Evolutionary conservation across 2,888 invertebrate genomes (phyloP).

Genomic region (Tetropium fuscum): DNA sequence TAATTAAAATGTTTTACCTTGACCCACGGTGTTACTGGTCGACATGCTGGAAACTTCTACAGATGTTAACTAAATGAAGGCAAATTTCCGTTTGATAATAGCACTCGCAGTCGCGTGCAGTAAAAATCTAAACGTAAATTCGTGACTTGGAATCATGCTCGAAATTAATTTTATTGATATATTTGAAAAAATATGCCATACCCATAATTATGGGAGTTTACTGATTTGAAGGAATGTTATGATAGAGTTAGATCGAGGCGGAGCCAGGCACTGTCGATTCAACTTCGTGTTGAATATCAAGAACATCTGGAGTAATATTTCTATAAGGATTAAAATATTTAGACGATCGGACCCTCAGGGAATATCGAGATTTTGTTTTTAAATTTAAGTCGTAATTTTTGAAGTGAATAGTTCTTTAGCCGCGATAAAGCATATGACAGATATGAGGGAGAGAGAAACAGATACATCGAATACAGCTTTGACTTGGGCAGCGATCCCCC

Average conservation of each 20-base stretch:
- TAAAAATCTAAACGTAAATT: slow-evolving; percentile 31
- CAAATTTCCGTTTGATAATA: slow-evolving; percentile 8
- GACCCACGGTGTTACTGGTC: neutral
- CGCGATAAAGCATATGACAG: too few relatives aligned
- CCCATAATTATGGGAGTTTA: neutral
- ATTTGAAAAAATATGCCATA: slow-evolving; percentile 28
- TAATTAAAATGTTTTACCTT: slow-evolving; percentile 10
- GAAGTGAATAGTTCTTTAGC: too few relatives aligned
- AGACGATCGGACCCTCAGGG: too few relatives aligned
- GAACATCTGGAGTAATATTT: too few relatives aligned
- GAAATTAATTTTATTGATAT: slow-evolving; percentile 44
- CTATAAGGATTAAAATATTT: too few relatives aligned
- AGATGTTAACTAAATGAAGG: slow-evolving; percentile 9
- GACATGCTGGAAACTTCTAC: slow-evolving; percentile 22
- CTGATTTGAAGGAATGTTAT: neutral
- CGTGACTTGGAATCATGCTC: slow-evolving; percentile 34
- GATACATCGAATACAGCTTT: too few relatives aligned
- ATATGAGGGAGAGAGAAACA: too few relatives aligned
- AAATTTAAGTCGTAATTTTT: too few relatives aligned
- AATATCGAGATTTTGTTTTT: too few relatives aligned
- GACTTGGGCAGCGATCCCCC: too few relatives aligned
- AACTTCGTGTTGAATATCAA: neutral
- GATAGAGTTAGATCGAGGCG: slow-evolving; percentile 1
- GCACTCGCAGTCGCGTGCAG: slow-evolving; percentile 40
- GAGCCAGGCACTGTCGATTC: slow-evolving; percentile 5